Evolutionary conservation across 2,888 invertebrate genomes (phyloP), one percentile per base, ranked within the genome.

Genomic region (Ectemnius continuus): DNA sequence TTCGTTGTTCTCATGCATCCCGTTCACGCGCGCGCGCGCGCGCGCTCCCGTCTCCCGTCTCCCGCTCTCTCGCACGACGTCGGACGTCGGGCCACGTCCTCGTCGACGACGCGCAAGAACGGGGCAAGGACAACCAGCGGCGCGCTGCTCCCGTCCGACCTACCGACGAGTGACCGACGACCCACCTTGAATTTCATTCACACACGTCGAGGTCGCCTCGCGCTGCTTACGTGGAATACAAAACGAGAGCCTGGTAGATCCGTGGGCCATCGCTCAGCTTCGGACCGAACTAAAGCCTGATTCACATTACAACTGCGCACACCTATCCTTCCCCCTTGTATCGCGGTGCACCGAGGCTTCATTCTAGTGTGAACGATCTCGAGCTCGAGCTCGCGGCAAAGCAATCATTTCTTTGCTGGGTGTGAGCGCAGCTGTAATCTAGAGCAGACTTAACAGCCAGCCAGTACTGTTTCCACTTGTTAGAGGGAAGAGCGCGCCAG

Each of bases 121-220:
- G 73, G 82, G 70, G 76, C 82, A 81, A 82, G 78, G 83, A 75
- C 82, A 76, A 74, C 36, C 36, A 11, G 36, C 36, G 6, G 62
- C 70, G 67, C 73, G 77, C 80, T 74, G 77, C 80, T 74, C 73
- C 70, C 77, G 76, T 74, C 70, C 78, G 78, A 81, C 76, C 78
- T 74, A 70, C 65, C 76, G 78, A 36, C 36, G 74, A 75, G 78
- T 78, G 83, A 84, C 79, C 83, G 79, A 76, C 82, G 81, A 80
- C 82, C 80, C 82, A 83, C 79, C 84, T 85, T 81, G 84, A 85
- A 85, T 86, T 85, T 82, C 84, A 86, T 86, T 86, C 85, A 79
- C 83, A 79, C 81, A 78, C 79, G 72, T 52, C 71, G 82, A 81
- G 78, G 84, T 79, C 81, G 81, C 66, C 74, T 73, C 78, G 48